Base-by-base conservation (phyloP, 2,113 vertebrate species). In the Nothobranchius kuhntae region DNA sequence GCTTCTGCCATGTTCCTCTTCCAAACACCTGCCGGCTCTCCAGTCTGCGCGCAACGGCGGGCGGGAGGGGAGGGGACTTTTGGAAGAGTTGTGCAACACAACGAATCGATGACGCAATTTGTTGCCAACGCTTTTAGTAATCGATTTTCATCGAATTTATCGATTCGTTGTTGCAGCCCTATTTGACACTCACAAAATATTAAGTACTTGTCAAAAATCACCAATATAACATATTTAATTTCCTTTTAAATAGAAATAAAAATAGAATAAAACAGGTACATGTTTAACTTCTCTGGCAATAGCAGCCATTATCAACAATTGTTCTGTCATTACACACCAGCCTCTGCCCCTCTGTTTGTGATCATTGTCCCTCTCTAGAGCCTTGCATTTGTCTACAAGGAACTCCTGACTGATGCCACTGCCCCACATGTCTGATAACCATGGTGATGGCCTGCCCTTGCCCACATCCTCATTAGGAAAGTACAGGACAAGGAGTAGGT, bases 381-480 rank as follows among this genome's bases (percentile, higher is more conserved):
- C 38, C 6, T 40, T 38, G 1, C 53, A 65, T 61, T 73, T 77
- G 61, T 73, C 54, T 52, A 71, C 59, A 69, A 76, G 61, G 61
- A 84, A 68, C 52, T 68, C 57, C 53, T 71, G 65, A 75, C 74
- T 58, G 71, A 78, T 82, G 69, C 65, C 83, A 73, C 48, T 10
- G 71, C 50, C 75, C 78, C 11, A 51, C 24, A 65, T 57, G 65
- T 56, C 12, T 65, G 80, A 79, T 84, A 71, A 63, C 75, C 75
- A 76, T 36, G 11, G 71, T 47, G 77, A 79, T 68, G 65, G 53
- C 65, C 73, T 69, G 71, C 68, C 74, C 77, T 85, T 59, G 61
- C 53, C 64, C 77, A 64, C 61, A 78, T 80, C 73, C 81, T 89
- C 79, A 88, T 87, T 86, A 90, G 61, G 64, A 50, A 69, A 78